Evolutionary conservation across 2,888 invertebrate species (phyloP).

Genomic region (Oscheius sp.): DNA sequence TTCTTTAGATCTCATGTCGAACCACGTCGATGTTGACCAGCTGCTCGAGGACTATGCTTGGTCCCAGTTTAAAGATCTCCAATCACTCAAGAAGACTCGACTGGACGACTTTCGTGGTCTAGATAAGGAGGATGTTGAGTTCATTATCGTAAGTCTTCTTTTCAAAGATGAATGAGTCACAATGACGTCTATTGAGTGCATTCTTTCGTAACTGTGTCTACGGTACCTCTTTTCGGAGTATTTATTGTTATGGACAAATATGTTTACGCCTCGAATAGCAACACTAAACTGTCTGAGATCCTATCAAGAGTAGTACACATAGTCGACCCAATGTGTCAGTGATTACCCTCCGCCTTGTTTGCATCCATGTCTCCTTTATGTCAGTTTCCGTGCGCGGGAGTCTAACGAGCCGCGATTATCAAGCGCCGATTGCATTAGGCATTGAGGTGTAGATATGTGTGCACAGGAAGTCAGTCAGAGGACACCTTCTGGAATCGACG

Average conservation of each 20-base stretch:
- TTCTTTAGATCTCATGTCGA: slow-evolving; percentile 38
- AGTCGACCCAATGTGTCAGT: not conserved
- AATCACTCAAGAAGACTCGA: slow-evolving; percentile 64
- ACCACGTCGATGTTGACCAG: slow-evolving; percentile 71
- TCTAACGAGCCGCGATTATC: slow-evolving; percentile 37
- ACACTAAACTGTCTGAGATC: not conserved
- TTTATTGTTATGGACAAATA: too few species aligned
- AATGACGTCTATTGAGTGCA: not conserved
- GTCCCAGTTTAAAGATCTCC: slow-evolving; percentile 68
- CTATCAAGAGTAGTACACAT: not conserved
- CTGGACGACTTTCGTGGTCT: slow-evolving; percentile 68
- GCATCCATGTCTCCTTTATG: slow-evolving; percentile 18
- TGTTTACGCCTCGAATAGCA: too few species aligned
- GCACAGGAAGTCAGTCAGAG: not conserved
- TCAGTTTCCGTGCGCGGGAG: slow-evolving; percentile 11
- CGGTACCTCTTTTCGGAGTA: too few species aligned
- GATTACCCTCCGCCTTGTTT: not conserved
- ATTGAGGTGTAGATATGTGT: slow-evolving; percentile 15
- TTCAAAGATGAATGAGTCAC: not conserved
- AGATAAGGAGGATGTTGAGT: slow-evolving; percentile 71
- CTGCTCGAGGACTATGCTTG: slow-evolving; percentile 73
- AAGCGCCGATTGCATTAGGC: slow-evolving; percentile 34
- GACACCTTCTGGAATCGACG: slow-evolving; percentile 8
- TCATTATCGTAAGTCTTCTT: slow-evolving; percentile 65
- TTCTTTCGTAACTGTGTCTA: too few species aligned